Conservation (phyloP, 2,797 vertebrate species). For the Enteromius trimaculatus region DNA sequence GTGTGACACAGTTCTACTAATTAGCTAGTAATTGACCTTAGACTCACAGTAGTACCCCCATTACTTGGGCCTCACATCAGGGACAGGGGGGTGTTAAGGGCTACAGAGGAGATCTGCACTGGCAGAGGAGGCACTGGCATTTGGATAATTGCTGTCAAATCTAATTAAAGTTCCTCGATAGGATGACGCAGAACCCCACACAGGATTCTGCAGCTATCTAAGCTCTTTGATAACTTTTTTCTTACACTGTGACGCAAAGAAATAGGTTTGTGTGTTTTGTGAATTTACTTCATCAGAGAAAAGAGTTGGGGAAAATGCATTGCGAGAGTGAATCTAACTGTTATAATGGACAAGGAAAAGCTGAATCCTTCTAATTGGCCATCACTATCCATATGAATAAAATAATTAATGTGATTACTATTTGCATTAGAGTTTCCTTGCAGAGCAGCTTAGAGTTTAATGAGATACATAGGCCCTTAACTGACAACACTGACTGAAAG, state of each 20-base stretch:
- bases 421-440: conserved; percentile 18
- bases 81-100: conserved; percentile 13
- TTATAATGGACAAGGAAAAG: conserved; percentile 32
- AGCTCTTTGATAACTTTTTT: conserved; percentile 4
- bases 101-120: conserved; percentile 1
- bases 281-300: conserved; percentile 6
- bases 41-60: conserved; percentile 22
- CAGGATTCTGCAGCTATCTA: conserved; percentile 1
- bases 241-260: background rate
- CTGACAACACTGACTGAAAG: conserved; percentile 17
- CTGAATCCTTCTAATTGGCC: conserved; percentile 18
- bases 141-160: conserved; percentile 51
- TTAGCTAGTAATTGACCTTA: conserved; percentile 43
- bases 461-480: background rate
- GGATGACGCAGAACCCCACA: conserved; percentile 3
- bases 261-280: conserved; percentile 9
- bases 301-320: conserved; percentile 30
- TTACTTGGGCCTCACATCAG: conserved; percentile 32
- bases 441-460: conserved; percentile 21
- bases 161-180: conserved; percentile 48
- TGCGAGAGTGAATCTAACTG: conserved; percentile 21
- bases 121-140: conserved; percentile 2
- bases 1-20: conserved; percentile 29
- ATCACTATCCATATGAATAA: conserved; percentile 39
- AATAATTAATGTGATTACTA: conserved; percentile 17